Evolutionary conservation across 2,113 vertebrate species (phyloP).

Genomic region (Osmerus eperlanus): DNA sequence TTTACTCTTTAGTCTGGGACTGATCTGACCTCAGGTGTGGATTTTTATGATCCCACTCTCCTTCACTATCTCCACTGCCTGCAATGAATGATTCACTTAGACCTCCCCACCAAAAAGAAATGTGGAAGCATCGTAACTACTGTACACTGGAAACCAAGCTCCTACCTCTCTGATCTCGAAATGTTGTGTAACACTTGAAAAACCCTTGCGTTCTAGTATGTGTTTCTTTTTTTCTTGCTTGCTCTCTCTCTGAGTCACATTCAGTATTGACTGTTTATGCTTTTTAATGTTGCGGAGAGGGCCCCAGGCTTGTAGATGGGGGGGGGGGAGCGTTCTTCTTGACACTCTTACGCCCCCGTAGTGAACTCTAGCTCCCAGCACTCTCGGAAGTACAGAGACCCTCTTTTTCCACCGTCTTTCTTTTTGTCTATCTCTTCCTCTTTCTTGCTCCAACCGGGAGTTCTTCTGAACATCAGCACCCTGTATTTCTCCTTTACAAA

Average conservation of each 20-base stretch:
- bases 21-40: constrained; percentile 68
- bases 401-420: constrained; percentile 62
- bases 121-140: constrained; percentile 51
- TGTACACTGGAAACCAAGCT: constrained; percentile 59
- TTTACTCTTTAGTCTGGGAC: constrained; percentile 54
- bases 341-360: constrained; percentile 81
- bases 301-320: constrained; percentile 74
- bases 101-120: constrained; percentile 65
- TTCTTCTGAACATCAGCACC: constrained; percentile 71
- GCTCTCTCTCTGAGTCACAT: constrained; percentile 71
- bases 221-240: constrained; percentile 49
- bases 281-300: constrained; percentile 77
- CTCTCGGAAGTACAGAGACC: constrained; percentile 73
- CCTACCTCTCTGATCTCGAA: constrained; percentile 73
- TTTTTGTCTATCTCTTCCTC: constrained; percentile 55
- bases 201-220: constrained; percentile 68
- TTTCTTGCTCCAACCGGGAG: constrained; percentile 68
- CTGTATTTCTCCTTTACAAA: constrained; percentile 66
- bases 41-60: constrained; percentile 64
- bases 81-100: constrained; percentile 73
- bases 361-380: constrained; percentile 78
- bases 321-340: constrained; percentile 68
- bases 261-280: constrained; percentile 79
- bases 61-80: constrained; percentile 67
- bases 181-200: constrained; percentile 78